Evolutionary conservation across 2,113 vertebrate genomes (phyloP), one percentile per base, ranked within the genome.

Genomic region (Myotis lucifugus): DNA sequence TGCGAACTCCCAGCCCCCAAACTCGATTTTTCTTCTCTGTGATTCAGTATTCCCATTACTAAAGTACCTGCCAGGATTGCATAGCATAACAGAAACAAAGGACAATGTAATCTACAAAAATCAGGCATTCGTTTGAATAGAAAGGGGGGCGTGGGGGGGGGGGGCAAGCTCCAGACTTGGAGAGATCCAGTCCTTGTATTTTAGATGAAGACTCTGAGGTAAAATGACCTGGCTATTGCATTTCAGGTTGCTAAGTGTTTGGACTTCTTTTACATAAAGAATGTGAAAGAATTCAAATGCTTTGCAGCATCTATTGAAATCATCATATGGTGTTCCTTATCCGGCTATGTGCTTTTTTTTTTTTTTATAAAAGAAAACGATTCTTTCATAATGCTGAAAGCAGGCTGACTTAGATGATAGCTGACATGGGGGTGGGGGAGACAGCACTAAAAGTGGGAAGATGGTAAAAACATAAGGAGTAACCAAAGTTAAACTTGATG

Each of bases 231-330:
- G 42, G 78, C 34, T 92, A 12, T 23, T 32, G 11, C 52, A 54
- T n/a, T 73, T 87, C 69, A 37, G 10, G 40, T 86, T 86, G 54
- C 48, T 32, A 70, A 72, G 2, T 76, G 12, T 42, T 52, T 78
- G 27, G 46, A 40, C 25, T 54, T 59, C 37, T 64, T 50, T 66
- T 50, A 61, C 96, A 74, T 42, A 83, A 82, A 66, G 8, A 91
- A 84, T 91, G 64, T 81, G 76, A 66, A 90, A 90, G 76, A 84
- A 96, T 93, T 83, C 84, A 89, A 95, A 94, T 73, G 29, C 34
- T 91, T 76, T 83, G 56, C 54, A 48, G 46, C 46, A 52, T 42
- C 70, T 70, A 73, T 7, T 84, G 46, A 96, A 89, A 74, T 76
- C 89, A 86, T 83, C 64, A 67, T 14, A 25, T 50, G 9, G 11